phyloP scores from a whole-genome alignment of 1,140 invertebrate genomes.

The Drosophila mojavensis region DNA sequence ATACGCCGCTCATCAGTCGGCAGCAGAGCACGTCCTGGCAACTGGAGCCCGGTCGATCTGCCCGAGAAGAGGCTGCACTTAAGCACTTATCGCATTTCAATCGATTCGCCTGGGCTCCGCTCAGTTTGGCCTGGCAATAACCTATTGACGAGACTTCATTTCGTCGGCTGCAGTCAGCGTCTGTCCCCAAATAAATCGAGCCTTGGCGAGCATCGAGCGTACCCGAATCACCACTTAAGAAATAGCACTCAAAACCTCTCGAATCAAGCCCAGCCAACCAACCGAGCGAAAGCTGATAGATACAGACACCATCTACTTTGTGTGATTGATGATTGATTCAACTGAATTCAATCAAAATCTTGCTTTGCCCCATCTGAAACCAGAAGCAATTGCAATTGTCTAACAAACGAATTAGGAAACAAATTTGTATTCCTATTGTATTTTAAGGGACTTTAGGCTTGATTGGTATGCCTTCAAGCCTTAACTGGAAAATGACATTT shows the following conservation, averaged over 20 bases:
- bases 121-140: conserved; percentile 52
- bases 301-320: background rate
- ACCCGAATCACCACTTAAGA: background rate
- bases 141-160: conserved; percentile 38
- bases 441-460: no score
- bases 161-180: background rate
- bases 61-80: conserved; percentile 43
- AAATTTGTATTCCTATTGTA: no score
- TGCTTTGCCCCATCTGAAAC: no score
- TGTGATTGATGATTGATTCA: conserved; percentile 3
- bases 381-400: background rate
- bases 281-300: background rate
- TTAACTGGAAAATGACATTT: no score
- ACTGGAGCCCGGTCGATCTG: background rate
- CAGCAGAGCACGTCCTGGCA: background rate
- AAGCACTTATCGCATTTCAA: conserved; percentile 54
- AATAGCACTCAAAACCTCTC: background rate
- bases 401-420: no score
- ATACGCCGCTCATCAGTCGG: no score
- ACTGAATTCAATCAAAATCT: background rate
- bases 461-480: no score
- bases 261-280: background rate
- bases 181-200: background rate
- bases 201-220: background rate
- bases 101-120: background rate